Conservation (phyloP, 1,140 invertebrate species). For the Dendroctonus ponderosae region DNA sequence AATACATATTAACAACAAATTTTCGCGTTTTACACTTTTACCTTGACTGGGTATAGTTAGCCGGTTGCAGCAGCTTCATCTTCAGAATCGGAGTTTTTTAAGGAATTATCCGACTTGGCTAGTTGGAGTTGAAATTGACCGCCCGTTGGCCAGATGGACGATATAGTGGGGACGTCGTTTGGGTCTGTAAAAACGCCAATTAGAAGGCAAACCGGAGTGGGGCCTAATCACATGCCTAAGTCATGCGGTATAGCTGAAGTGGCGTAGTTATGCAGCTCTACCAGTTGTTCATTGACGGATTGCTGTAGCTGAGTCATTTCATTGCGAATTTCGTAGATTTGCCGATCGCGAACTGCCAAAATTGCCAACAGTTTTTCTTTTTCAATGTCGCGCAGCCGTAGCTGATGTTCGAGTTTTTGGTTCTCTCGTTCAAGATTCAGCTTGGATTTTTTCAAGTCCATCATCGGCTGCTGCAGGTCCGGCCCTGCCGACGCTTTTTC, state of each 20-base stretch:
- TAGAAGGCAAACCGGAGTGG: neutral
- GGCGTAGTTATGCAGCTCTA: conserved; percentile 42
- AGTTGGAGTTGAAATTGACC: neutral
- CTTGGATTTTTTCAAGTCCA: conserved; percentile 43
- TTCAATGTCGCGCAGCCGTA: conserved; percentile 44
- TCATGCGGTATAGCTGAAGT: conserved; percentile 11
- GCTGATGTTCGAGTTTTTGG: conserved; percentile 40
- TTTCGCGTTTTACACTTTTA: no score
- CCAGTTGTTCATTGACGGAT: conserved; percentile 44
- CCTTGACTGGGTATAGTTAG: no score
- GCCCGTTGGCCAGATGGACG: neutral
- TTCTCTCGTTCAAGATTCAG: conserved; percentile 37
- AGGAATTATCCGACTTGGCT: neutral
- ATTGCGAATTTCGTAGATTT: conserved; percentile 47
- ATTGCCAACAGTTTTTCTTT: conserved; percentile 47
- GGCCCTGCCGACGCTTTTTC: neutral
- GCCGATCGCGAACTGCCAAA: conserved; percentile 42
- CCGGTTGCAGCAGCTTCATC: no score
- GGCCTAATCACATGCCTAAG: neutral
- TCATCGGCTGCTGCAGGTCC: conserved; percentile 17
- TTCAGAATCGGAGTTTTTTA: neutral
- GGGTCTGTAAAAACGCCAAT: neutral
- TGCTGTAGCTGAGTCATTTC: conserved; percentile 48
- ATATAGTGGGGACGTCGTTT: neutral
- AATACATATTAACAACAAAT: no score